Base-by-base conservation (phyloP, 1,140 invertebrate genomes). In the Trachymyrmex septentrionalis region DNA sequence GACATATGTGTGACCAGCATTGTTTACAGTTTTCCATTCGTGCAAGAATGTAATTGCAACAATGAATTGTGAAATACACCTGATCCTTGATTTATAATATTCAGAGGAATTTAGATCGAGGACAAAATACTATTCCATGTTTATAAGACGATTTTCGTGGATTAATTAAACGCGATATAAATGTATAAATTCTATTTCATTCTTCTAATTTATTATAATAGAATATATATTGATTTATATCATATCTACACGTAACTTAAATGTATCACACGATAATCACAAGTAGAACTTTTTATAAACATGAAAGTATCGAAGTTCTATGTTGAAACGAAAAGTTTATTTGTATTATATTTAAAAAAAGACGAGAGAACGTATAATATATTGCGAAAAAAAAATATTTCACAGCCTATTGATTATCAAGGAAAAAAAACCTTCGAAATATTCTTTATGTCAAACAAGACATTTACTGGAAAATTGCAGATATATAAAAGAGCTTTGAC, bases 101-200 rank as follows among this genome's bases (percentile, higher is more conserved):
- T 59, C 53, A 19, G 30, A 59, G 21, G 53, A 30, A 82, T 82
- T 82, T 55, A 72, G 50, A 57, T 57, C 66, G 78, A 72, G 78
- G 27, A 61, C 53, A 59, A 71, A 44, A 27, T 38, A 16, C 19
- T 14, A 64, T 38, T n/a, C 34, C 4, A 10, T 38, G 24, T 44
- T 59, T 59, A 59, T 21, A 27, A 38, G 44, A 67, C 3, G 30
- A 55, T 57, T 55, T 80, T 34, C 34, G 7, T 6, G n/a, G 2
- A 69, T 38, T 67, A 67, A 69, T 38, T 67, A 67, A 66, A 0
- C 30, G 21, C 21, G 7, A 21, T 2, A 0, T 14, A 30, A 53
- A 38, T 16, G 34, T n/a, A 14, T 5, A 14, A 5, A 38, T 48
- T 44, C 6, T 30, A 48, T 48, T 19, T 64, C 38, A 66, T 38